These are phyloP conservation scores for Cottus gobio DNA, from an alignment of 2,113 vertebrate genomes.

Conservation along the genomic window DNA sequence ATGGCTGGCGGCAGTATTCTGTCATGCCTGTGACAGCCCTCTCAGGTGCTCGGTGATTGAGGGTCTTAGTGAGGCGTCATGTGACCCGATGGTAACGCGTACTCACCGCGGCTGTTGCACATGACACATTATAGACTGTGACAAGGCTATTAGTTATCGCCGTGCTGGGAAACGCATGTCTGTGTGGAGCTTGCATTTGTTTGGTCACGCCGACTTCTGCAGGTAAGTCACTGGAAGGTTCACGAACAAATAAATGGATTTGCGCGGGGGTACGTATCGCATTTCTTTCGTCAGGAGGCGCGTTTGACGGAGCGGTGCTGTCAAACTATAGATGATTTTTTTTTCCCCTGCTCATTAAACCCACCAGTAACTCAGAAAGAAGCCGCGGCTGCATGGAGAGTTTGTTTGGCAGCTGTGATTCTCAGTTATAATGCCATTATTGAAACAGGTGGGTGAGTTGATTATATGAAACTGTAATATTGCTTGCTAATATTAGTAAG, in stretches of 20 bases:
- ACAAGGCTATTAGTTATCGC: conserved; percentile 21
- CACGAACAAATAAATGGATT: background rate
- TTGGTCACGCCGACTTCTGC: background rate
- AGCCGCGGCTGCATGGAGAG: background rate
- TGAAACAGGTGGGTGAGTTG: background rate
- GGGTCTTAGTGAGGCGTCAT: conserved; percentile 56
- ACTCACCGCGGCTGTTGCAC: conserved; percentile 11
- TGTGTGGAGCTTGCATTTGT: background rate
- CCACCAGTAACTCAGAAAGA: background rate
- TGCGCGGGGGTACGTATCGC: too few species aligned
- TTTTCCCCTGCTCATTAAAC: conserved; percentile 19
- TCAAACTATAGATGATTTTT: background rate
- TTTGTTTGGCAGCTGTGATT: background rate
- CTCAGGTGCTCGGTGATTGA: conserved; percentile 60
- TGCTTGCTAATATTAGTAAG: too few species aligned
- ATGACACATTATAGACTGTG: conserved; percentile 20
- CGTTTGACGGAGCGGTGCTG: background rate
- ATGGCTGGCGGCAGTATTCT: conserved; percentile 58
- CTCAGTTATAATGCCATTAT: background rate
- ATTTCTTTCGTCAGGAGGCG: background rate
- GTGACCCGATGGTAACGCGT: conserved; percentile 39
- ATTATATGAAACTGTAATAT: background rate
- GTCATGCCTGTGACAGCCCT: conserved; percentile 64
- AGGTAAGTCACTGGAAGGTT: background rate
- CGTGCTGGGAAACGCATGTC: background rate